Evolutionary conservation across 2,888 invertebrate genomes (phyloP), one percentile per base, ranked within the genome.

Genomic region (Saturnia japonica): DNA sequence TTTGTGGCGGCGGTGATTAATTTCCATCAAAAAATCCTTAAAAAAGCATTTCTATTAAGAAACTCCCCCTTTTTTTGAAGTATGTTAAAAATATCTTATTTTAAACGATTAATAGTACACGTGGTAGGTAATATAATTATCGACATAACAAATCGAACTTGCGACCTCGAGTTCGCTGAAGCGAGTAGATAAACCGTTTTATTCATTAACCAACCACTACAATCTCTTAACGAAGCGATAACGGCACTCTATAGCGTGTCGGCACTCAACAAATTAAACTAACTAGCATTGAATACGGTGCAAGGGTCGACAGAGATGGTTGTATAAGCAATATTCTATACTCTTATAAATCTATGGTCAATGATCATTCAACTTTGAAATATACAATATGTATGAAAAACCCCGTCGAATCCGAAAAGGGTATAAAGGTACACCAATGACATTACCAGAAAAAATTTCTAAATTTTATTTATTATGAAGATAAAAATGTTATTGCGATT

Each of bases 181-280:
- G 9, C 40, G 40, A 7, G 11, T 64, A 64, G 64, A 64, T 64
- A 64, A 40, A 40, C 64, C 64, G 64, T 14, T 40, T 40, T 57
- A 64, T 64, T 40, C 64, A 64, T 64, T 64, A 64, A 40, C 1
- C 9, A 40, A 64, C 9, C 40, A 64, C 19, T 40, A 64, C 40
- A 64, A 34, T 34, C 64, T 60, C 28, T 60, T 64, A 64, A 40
- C 40, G 64, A 64, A 64, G 64, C 64, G 64, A 64, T 64, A 64
- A 40, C 64, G n/a, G n/a, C 6, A 34, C 34, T n/a, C 34, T n/a
- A 40, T 64, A 19, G 40, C 64, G 40, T 40, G 40, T 25, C 19
- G n/a, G 16, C n/a, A 40, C 19, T 40, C 40, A n/a, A n/a, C 34
- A 9, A 40, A 64, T 64, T 64, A 64, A 40, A 16, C 8, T 40